Conservation (phyloP, 1,140 invertebrate species). For the Thereuonema tuberculata region DNA sequence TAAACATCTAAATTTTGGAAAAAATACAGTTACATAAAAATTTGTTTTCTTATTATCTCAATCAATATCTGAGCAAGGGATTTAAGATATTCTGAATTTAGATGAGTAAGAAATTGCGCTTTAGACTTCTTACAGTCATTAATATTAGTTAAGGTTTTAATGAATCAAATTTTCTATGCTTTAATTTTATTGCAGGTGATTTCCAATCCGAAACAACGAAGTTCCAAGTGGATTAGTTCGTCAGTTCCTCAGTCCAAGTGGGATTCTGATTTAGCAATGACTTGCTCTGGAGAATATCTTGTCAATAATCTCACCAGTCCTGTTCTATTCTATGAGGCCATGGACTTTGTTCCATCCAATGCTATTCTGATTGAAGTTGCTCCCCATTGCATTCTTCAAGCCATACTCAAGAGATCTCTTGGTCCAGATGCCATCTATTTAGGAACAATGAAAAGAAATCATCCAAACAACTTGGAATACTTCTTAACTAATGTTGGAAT, state of each 20-base stretch:
- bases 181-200: too few species aligned
- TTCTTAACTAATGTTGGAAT: constrained; percentile 59
- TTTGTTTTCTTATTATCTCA: too few species aligned
- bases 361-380: constrained; percentile 85
- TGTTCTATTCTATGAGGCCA: constrained; percentile 43
- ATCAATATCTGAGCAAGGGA: too few species aligned
- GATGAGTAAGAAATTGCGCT: too few species aligned
- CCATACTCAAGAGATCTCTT: constrained; percentile 65
- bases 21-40: too few species aligned
- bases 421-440: constrained; percentile 44
- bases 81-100: too few species aligned
- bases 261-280: constrained; percentile 40
- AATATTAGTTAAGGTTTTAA: too few species aligned
- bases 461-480: constrained; percentile 50
- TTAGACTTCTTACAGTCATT: too few species aligned
- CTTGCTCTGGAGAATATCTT: constrained; percentile 39
- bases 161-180: too few species aligned
- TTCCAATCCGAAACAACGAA: constrained; percentile 57
- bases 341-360: constrained; percentile 67
- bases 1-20: too few species aligned
- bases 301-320: constrained; percentile 76
- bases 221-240: constrained; percentile 72
- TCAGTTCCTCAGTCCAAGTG: constrained; percentile 77
- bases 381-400: too few species aligned
- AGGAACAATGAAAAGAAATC: constrained; percentile 58